Conservation (phyloP, 2,888 invertebrate genomes). For the Synergus gifuensis region DNA sequence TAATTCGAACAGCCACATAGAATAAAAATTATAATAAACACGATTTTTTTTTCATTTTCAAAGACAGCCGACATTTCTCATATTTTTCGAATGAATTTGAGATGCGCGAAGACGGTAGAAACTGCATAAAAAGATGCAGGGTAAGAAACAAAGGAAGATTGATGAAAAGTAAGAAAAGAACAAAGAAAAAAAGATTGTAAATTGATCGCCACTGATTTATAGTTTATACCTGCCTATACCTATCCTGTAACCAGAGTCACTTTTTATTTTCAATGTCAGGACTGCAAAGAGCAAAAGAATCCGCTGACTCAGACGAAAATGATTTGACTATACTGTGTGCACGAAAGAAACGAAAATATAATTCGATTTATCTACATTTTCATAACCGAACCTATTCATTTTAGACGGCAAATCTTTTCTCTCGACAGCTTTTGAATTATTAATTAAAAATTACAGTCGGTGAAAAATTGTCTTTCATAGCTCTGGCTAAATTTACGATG, state of each 20-base stretch:
- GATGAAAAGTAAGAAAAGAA: constrained; percentile 39
- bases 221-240: constrained; percentile 40
- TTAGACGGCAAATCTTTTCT: constrained; percentile 18
- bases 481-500: constrained; percentile 16
- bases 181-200: constrained; percentile 32
- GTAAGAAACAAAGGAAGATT: constrained; percentile 41
- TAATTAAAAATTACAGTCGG: constrained; percentile 38
- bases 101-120: background rate
- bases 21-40: constrained; percentile 22
- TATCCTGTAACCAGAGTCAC: constrained; percentile 41
- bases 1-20: background rate
- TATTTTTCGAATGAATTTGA: constrained; percentile 37
- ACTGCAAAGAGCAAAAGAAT: constrained; percentile 41
- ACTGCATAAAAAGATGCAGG: constrained; percentile 40
- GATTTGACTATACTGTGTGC: constrained; percentile 31
- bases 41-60: constrained; percentile 18
- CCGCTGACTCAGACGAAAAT: constrained; percentile 41
- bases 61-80: constrained; percentile 42
- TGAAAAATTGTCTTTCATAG: constrained; percentile 38
- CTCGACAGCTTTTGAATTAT: constrained; percentile 27
- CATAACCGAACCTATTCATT: constrained; percentile 30
- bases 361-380: constrained; percentile 39
- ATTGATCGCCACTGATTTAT: constrained; percentile 41
- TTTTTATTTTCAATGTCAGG: constrained; percentile 38
- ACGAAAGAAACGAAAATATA: constrained; percentile 30